These are phyloP conservation scores for Ptychoptera contaminata DNA, from an alignment of 2,888 invertebrate species.

Conservation along the genomic window DNA sequence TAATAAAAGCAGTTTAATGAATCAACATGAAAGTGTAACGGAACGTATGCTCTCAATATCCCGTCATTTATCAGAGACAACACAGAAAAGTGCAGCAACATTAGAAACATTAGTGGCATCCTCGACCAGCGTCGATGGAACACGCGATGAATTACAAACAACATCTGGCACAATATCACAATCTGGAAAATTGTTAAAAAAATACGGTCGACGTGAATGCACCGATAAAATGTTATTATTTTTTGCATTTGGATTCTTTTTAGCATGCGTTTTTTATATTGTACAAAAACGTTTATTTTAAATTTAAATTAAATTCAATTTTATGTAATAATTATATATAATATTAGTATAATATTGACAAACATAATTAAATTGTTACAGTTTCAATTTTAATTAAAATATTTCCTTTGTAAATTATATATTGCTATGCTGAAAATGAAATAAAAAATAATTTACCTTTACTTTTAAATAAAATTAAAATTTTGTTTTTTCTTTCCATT, in stretches of 20 bases:
- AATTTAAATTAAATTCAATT: conserved; percentile 12
- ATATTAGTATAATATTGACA: background rate
- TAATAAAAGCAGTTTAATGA: conserved; percentile 39
- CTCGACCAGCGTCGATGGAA: conserved; percentile 54
- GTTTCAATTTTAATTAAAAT: background rate
- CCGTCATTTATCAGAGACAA: conserved; percentile 71
- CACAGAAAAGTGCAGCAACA: conserved; percentile 72
- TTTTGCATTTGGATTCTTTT: conserved; percentile 74
- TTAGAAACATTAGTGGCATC: conserved; percentile 59
- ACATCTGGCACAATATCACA: conserved; percentile 79
- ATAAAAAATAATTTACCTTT: too few relatives aligned
- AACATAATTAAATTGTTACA: background rate
- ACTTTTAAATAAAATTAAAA: too few relatives aligned
- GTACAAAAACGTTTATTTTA: conserved; percentile 78
- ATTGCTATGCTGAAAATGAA: too few relatives aligned
- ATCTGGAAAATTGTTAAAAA: conserved; percentile 80
- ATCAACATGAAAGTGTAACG: conserved; percentile 48
- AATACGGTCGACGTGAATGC: conserved; percentile 85
- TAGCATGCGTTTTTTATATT: conserved; percentile 84
- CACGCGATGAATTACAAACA: conserved; percentile 65
- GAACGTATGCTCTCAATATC: conserved; percentile 75
- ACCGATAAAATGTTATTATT: conserved; percentile 86
- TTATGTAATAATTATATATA: background rate
- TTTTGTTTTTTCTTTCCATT: too few relatives aligned
- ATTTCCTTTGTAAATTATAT: background rate